phyloP scores from a whole-genome alignment of 2,797 vertebrate genomes.

The Alca torda region DNA sequence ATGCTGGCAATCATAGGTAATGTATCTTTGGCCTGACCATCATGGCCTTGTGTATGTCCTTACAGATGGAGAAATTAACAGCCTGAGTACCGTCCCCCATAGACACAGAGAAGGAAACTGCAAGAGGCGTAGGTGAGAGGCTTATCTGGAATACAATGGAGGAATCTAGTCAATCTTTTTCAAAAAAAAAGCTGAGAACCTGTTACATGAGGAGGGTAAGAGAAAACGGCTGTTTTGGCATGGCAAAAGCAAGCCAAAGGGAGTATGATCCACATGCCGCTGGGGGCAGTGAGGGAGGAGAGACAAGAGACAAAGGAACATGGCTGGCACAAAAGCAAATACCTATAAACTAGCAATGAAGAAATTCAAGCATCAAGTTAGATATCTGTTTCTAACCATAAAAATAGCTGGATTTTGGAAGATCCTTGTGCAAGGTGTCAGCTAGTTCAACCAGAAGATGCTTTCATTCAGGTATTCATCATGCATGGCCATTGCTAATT shows the following conservation, averaged over 20 bases:
- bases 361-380: background rate
- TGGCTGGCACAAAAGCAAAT: background rate
- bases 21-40: background rate
- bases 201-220: background rate
- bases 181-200: background rate
- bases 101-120: background rate
- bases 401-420: background rate
- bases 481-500: fast-evolving
- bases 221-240: background rate
- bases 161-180: background rate
- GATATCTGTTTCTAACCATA: background rate
- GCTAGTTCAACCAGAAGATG: background rate
- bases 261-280: background rate
- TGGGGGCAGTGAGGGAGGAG: background rate
- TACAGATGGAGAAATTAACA: background rate
- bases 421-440: background rate
- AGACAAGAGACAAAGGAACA: background rate
- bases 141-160: background rate
- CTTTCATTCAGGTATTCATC: background rate
- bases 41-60: background rate
- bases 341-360: background rate
- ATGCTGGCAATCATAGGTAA: background rate
- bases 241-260: background rate
- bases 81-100: background rate
- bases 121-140: background rate